Evolutionary conservation across 2,797 vertebrate species (phyloP).

Genomic region (Heliangelus exortis): DNA sequence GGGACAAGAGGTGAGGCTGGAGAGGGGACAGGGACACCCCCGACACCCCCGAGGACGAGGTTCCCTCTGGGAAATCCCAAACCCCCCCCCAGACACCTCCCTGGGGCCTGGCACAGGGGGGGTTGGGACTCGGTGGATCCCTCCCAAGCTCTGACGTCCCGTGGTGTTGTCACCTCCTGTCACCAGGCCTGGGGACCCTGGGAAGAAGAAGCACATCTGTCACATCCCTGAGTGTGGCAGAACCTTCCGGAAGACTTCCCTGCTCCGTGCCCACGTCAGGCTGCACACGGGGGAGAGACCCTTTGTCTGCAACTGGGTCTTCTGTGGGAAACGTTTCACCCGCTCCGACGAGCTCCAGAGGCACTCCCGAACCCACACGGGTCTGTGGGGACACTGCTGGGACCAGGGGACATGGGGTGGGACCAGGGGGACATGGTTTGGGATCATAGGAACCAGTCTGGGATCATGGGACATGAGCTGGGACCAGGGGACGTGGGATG

Average conservation of each 20-base stretch:
- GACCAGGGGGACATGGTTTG: neutral
- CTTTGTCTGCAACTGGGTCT: slow-evolving; percentile 96
- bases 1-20: slow-evolving; percentile 87
- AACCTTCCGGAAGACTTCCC: slow-evolving; percentile 94
- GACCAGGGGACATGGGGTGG: neutral
- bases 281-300: slow-evolving; percentile 95
- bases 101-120: too few species aligned
- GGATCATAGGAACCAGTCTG: too few species aligned
- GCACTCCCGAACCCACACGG: slow-evolving; percentile 95
- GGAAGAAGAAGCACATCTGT: slow-evolving; percentile 97
- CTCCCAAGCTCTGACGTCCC: too few species aligned
- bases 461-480: too few species aligned
- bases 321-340: slow-evolving; percentile 96
- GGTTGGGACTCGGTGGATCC: too few species aligned
- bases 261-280: slow-evolving; percentile 93
- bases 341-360: slow-evolving; percentile 95
- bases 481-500: too few species aligned
- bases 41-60: too few species aligned
- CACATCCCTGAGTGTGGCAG: slow-evolving; percentile 95
- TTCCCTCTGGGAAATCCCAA: too few species aligned
- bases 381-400: slow-evolving; percentile 65
- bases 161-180: too few species aligned
- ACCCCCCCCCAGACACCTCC: too few species aligned
- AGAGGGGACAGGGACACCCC: too few species aligned
- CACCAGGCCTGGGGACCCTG: slow-evolving; percentile 89